phyloP scores from a whole-genome alignment of 2,113 vertebrate species.

The Chionis minor region DNA sequence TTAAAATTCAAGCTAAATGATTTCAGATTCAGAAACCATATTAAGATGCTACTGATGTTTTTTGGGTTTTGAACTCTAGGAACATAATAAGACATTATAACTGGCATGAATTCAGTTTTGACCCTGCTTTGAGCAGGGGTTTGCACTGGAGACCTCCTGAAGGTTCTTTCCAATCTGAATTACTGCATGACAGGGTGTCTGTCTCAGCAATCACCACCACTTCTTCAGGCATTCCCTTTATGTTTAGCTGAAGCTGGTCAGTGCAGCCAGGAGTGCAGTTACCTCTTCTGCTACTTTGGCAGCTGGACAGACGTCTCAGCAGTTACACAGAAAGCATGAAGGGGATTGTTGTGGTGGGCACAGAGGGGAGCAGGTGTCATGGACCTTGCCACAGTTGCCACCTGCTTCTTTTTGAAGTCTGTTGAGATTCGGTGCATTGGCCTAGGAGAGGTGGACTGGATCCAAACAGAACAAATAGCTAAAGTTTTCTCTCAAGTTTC shows the following conservation, averaged over 20 bases:
- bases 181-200: neutral
- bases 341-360: neutral
- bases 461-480: neutral
- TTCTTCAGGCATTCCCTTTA: neutral
- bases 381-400: neutral
- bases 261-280: neutral
- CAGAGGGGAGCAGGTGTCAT: neutral
- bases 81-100: neutral
- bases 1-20: neutral
- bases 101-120: neutral
- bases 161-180: neutral
- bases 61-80: neutral
- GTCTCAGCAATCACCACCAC: neutral
- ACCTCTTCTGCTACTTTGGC: neutral
- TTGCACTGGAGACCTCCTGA: neutral
- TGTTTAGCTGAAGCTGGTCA: neutral
- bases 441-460: neutral
- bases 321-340: fast-evolving
- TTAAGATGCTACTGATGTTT: neutral
- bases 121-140: neutral
- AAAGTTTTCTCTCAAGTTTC: neutral
- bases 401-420: neutral
- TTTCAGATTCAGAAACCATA: neutral
- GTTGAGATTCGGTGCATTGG: neutral
- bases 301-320: neutral